Evolutionary conservation across 2,113 vertebrate species (phyloP).

Genomic region (Corythaixoides concolor): DNA sequence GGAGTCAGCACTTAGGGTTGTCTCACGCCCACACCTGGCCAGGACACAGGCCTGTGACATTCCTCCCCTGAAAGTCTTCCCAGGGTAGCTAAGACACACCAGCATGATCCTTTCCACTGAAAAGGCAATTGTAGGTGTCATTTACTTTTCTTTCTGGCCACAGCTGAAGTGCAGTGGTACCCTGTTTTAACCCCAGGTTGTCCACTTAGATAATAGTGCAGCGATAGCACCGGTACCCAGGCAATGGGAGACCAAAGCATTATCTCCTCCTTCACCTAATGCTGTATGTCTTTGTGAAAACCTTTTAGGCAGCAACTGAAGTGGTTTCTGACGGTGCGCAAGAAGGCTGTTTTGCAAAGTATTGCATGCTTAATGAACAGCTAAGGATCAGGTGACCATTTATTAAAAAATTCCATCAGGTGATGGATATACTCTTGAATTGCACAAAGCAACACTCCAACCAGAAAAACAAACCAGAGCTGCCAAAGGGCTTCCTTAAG

Average conservation of each 20-base stretch:
- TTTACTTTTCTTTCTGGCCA: not conserved
- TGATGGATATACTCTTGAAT: not conserved
- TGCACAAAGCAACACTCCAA: not conserved
- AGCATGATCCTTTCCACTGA: not conserved
- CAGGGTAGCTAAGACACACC: not conserved
- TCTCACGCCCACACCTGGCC: not conserved
- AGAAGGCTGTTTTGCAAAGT: not conserved
- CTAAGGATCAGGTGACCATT: not conserved
- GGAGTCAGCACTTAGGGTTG: rapidly evolving
- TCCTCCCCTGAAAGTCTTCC: not conserved
- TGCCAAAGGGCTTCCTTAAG: not conserved
- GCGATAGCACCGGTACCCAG: not conserved
- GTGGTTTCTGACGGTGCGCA: not conserved
- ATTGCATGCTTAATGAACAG: not conserved
- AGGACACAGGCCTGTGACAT: not conserved
- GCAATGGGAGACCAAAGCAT: not conserved
- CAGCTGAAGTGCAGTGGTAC: not conserved
- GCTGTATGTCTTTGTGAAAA: not conserved
- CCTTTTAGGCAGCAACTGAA: not conserved
- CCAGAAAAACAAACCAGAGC: not conserved
- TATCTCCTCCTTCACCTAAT: not conserved
- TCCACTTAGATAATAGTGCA: not conserved
- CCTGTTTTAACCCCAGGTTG: not conserved
- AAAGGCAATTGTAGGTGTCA: not conserved
- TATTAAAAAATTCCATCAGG: not conserved